phyloP scores from a whole-genome alignment of 2,797 vertebrate genomes.

The Zalophus californianus region DNA sequence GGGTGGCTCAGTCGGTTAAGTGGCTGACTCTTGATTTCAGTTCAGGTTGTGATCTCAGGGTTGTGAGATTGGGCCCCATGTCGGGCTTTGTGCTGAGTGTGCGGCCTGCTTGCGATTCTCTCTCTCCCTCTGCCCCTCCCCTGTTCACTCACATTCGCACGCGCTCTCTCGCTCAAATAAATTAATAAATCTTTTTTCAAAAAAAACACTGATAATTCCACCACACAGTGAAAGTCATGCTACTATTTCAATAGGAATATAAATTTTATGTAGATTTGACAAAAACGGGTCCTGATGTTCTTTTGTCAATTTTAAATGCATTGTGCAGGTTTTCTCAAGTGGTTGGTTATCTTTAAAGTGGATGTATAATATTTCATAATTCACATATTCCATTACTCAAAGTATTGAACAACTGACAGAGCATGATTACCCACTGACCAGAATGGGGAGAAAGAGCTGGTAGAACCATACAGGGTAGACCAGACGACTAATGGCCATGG shows the following conservation, averaged over 20 bases:
- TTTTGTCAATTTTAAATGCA: background rate
- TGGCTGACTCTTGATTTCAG: background rate
- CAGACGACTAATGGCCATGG: background rate
- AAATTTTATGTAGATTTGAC: background rate
- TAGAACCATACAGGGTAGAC: background rate
- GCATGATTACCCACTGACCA: too few species aligned
- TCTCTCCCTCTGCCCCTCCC: background rate
- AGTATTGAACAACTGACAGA: too few species aligned
- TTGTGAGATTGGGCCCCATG: background rate
- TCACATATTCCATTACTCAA: background rate
- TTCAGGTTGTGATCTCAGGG: background rate
- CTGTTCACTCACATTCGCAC: too few species aligned
- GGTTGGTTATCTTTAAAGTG: background rate
- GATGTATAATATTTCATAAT: background rate
- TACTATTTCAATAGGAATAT: background rate
- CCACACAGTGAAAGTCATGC: background rate
- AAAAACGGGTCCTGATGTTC: background rate
- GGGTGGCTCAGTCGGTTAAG: background rate
- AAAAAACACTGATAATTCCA: background rate
- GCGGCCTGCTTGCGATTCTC: background rate
- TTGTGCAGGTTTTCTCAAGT: background rate
- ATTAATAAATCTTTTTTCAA: background rate
- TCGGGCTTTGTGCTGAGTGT: background rate
- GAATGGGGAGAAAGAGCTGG: background rate
- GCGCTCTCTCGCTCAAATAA: too few species aligned